A percentile compares a stretch with the other conserved stretches of the same genome.
Conservation (phyloP, 2,888 invertebrate genomes). For the Yponomeuta cagnagella region DNA sequence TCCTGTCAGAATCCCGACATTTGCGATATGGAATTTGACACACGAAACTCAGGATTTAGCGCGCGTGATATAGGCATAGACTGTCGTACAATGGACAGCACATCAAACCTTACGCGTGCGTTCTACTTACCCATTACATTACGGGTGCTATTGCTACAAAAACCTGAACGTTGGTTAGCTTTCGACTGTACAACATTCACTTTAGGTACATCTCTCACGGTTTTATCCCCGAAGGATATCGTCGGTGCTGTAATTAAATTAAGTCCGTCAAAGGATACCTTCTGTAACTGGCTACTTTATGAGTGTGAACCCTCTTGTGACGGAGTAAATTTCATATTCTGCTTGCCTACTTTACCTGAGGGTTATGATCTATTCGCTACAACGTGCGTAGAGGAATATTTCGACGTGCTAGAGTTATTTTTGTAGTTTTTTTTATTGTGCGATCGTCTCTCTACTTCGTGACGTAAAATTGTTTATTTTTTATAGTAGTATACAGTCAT, state of each 20-base stretch:
- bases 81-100: too few species aligned
- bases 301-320: constrained; percentile 26
- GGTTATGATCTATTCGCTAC: constrained; percentile 10
- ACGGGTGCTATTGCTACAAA: too few species aligned
- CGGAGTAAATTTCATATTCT: constrained; percentile 10
- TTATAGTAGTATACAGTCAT: not conserved
- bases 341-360: not conserved
- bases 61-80: too few species aligned
- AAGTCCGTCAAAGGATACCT: not conserved
- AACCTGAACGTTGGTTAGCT: too few species aligned
- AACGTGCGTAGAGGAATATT: constrained; percentile 2
- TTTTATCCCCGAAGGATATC: not conserved
- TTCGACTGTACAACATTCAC: too few species aligned
- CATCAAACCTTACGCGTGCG: too few species aligned
- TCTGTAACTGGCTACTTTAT: not conserved
- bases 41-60: too few species aligned
- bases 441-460: not conserved
- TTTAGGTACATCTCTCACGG: too few species aligned
- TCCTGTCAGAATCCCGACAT: too few species aligned
- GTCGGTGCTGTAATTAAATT: not conserved
- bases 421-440: constrained; percentile 1
- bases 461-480: not conserved
- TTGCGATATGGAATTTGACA: too few species aligned
- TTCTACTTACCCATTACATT: too few species aligned
- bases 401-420: not conserved